Percentiles rank a stretch among this genome's conserved stretches.
Evolutionary conservation across 2,113 vertebrate genomes (phyloP).

Genomic region (Daboia siamensis): DNA sequence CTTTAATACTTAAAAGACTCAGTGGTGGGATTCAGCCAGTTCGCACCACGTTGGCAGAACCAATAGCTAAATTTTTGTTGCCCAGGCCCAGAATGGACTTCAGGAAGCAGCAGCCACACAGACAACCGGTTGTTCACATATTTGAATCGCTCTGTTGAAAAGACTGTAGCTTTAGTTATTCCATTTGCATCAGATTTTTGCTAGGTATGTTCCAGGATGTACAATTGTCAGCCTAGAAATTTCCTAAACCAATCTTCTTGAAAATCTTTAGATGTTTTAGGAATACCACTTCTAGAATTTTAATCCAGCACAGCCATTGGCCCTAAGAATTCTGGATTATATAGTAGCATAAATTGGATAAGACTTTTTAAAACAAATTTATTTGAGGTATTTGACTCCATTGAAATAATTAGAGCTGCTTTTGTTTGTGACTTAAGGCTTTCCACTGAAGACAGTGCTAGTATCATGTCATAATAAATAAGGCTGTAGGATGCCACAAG

Average conservation of each 20-base stretch:
- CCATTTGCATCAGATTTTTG: background rate
- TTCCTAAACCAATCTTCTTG: background rate
- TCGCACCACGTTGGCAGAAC: no score
- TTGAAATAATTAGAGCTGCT: constrained; percentile 3
- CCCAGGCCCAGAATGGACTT: no score
- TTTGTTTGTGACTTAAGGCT: constrained; percentile 27
- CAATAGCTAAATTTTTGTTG: no score
- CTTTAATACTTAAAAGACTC: background rate
- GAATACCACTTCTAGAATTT: background rate
- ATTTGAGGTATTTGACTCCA: background rate
- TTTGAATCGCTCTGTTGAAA: no score
- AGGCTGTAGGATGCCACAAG: background rate
- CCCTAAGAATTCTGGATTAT: background rate
- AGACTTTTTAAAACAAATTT: background rate
- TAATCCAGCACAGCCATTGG: background rate
- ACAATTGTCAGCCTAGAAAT: background rate
- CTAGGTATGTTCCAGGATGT: background rate
- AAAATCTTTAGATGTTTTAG: background rate
- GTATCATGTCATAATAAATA: background rate
- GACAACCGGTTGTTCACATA: no score
- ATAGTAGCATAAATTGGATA: background rate
- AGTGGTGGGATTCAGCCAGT: no score
- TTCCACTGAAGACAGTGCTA: background rate
- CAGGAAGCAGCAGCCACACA: no score
- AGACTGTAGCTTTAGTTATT: background rate